These are phyloP conservation scores for Neoitamus cyanurus DNA, from an alignment of 2,888 invertebrate genomes.

Conservation along the genomic window DNA sequence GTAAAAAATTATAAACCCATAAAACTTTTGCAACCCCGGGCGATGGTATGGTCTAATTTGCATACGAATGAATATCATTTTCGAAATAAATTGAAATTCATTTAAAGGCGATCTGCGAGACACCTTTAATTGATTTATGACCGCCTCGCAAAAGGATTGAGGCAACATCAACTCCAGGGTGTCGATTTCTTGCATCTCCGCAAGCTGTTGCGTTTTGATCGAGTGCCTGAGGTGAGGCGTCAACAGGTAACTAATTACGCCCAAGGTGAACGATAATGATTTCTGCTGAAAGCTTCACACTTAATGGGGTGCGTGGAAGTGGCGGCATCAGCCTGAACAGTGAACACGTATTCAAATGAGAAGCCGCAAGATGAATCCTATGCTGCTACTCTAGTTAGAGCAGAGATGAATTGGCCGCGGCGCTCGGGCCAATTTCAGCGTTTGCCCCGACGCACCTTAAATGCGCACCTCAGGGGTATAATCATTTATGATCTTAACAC, in stretches of 20 bases:
- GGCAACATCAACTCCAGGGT: neutral
- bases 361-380: neutral
- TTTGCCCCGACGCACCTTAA: slow-evolving; percentile 2
- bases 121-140: neutral
- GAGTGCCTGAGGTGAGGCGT: neutral
- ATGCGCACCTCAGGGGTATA: slow-evolving; percentile 26
- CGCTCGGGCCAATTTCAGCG: neutral
- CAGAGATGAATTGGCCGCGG: neutral
- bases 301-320: neutral
- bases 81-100: neutral
- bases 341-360: slow-evolving; percentile 27
- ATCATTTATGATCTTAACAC: slow-evolving; percentile 29
- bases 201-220: neutral
- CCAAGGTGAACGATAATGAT: neutral
- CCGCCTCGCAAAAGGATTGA: neutral
- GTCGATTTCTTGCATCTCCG: neutral
- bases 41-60: neutral
- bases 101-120: neutral
- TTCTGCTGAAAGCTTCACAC: slow-evolving; percentile 25
- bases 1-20: neutral
- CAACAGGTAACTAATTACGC: slow-evolving; percentile 4
- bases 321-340: neutral
- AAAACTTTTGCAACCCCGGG: neutral
- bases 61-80: neutral
- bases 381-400: neutral